Conservation (phyloP, 2,888 invertebrate species). For the Lycia hirtaria region DNA sequence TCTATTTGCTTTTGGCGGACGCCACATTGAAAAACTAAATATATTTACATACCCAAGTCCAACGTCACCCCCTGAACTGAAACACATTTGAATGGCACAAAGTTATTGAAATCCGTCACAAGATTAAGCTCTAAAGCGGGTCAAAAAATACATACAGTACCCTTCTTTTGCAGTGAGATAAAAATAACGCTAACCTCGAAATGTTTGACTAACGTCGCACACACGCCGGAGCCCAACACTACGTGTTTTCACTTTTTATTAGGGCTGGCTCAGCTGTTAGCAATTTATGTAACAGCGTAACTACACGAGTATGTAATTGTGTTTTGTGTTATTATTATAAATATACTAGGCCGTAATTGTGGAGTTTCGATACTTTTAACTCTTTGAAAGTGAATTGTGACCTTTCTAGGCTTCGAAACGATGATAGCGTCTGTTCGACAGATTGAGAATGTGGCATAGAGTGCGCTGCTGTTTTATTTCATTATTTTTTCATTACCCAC, state of each 20-base stretch:
- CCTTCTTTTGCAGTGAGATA: too few species aligned
- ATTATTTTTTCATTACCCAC: too few species aligned
- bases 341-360: conserved; percentile 16
- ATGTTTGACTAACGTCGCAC: conserved; percentile 6
- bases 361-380: conserved; percentile 18
- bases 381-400: conserved; percentile 28
- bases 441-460: too few species aligned
- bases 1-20: too few species aligned
- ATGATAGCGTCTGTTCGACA: neutral
- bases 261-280: conserved; percentile 49
- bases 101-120: too few species aligned
- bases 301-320: conserved; percentile 24
- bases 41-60: too few species aligned
- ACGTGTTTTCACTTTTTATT: conserved; percentile 59
- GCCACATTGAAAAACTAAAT: too few species aligned
- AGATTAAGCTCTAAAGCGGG: too few species aligned
- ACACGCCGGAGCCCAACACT: conserved; percentile 17
- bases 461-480: too few species aligned
- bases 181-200: neutral
- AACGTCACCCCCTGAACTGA: too few species aligned
- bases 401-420: conserved; percentile 26
- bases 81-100: too few species aligned
- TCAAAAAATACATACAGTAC: too few species aligned
- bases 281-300: conserved; percentile 42
- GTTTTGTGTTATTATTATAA: conserved; percentile 24